phyloP scores from a whole-genome alignment of 1,140 invertebrate species.

The Alviniconcha marisindica region DNA sequence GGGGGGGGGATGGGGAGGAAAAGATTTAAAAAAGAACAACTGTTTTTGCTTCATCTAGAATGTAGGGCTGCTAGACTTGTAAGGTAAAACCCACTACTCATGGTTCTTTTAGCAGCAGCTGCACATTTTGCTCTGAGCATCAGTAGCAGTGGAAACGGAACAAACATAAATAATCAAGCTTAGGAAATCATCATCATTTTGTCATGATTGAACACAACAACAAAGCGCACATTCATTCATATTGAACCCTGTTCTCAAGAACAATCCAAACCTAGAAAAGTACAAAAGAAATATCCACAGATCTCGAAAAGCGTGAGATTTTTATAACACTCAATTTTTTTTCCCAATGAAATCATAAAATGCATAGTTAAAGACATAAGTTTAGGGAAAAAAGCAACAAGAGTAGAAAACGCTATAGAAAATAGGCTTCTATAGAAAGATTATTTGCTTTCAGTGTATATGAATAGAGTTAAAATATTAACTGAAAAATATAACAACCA shows the following conservation, averaged over 20 bases:
- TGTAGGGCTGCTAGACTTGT: neutral
- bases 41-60: neutral
- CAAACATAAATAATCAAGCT: slow-evolving; percentile 13
- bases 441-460: neutral
- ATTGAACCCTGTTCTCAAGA: slow-evolving; percentile 21
- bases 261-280: slow-evolving; percentile 21
- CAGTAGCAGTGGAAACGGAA: neutral
- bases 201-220: slow-evolving; percentile 22
- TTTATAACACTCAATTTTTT: neutral
- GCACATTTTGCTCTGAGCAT: slow-evolving; percentile 22
- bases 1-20: too few species aligned
- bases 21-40: neutral
- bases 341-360: neutral
- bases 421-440: slow-evolving; percentile 11
- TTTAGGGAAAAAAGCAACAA: neutral
- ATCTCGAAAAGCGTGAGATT: slow-evolving; percentile 14
- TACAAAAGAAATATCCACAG: slow-evolving; percentile 36
- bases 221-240: slow-evolving; percentile 7
- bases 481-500: slow-evolving; percentile 12
- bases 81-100: neutral
- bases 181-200: neutral
- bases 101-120: neutral
- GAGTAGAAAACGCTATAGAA: slow-evolving; percentile 12
- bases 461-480: neutral
- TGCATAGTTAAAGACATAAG: neutral